A percentile compares a stretch with the other conserved stretches of the same genome.
phyloP scores from a whole-genome alignment of 2,888 invertebrate genomes.

The Eupsilia transversa region DNA sequence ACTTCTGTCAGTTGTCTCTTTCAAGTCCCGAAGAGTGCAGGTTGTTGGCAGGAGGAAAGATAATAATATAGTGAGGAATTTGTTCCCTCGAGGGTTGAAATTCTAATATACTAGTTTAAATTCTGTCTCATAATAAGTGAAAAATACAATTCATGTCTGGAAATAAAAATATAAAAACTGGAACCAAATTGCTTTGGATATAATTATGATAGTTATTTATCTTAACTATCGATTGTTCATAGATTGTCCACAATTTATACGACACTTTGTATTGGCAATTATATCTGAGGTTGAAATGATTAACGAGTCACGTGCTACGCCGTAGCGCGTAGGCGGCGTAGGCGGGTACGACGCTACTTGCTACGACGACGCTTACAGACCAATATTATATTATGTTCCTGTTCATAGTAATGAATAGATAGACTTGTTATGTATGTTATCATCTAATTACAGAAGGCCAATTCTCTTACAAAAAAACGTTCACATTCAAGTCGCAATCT shows the following conservation, averaged over 20 bases:
- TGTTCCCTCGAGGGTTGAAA: background rate
- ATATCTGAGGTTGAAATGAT: slow-evolving; percentile 43
- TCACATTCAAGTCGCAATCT: no score
- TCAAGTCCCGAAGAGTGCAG: background rate
- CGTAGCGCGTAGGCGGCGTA: slow-evolving; percentile 43
- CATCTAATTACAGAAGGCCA: background rate
- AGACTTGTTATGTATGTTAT: slow-evolving; percentile 2
- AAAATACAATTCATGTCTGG: background rate
- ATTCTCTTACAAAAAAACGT: no score
- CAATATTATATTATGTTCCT: no score
- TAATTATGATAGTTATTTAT: slow-evolving; percentile 27
- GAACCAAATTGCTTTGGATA: background rate
- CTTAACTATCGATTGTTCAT: slow-evolving; percentile 35
- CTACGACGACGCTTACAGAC: slow-evolving; percentile 1
- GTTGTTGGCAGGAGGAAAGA: background rate
- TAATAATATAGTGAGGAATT: background rate
- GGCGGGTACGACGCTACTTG: slow-evolving; percentile 17
- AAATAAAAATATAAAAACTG: background rate
- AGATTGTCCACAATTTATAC: slow-evolving; percentile 49
- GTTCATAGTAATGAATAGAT: slow-evolving; percentile 4
- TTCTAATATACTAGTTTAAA: background rate
- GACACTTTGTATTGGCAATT: slow-evolving; percentile 43
- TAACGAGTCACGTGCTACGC: slow-evolving; percentile 49
- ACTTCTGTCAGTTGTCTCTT: background rate
- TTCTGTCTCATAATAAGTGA: background rate